A percentile compares a stretch with the other conserved stretches of the same genome.
Evolutionary conservation across 2,797 vertebrate genomes (phyloP).

Genomic region (Staurois parvus): DNA sequence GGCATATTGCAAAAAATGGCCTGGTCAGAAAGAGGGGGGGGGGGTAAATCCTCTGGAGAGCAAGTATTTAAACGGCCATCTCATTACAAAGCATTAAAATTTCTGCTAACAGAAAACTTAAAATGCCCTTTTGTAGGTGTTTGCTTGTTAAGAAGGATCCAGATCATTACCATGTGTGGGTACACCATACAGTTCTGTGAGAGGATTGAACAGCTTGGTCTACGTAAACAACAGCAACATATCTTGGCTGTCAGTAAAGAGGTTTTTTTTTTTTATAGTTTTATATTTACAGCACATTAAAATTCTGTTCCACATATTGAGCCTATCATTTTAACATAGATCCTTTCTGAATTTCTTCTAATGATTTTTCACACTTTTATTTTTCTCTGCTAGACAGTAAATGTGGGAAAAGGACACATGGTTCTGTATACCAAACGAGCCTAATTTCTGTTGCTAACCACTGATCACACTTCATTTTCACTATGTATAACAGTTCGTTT

Average conservation of each 20-base stretch:
- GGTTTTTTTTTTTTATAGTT: not conserved
- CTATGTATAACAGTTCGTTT: conserved; percentile 46
- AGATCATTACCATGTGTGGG: not conserved
- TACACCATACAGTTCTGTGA: not conserved
- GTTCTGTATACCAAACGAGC: conserved; percentile 40
- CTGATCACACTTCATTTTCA: conserved; percentile 58
- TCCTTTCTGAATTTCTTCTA: conserved; percentile 19
- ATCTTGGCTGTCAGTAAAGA: not conserved
- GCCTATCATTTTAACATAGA: conserved; percentile 14
- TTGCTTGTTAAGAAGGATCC: not conserved
- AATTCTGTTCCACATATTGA: conserved; percentile 4
- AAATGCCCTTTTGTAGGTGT: too few species aligned
- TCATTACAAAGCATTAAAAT: too few species aligned
- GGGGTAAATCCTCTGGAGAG: too few species aligned
- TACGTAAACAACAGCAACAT: not conserved
- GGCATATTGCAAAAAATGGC: too few species aligned
- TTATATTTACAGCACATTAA: not conserved
- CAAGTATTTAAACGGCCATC: too few species aligned
- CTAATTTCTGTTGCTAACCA: conserved; percentile 41
- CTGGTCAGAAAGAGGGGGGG: too few species aligned
- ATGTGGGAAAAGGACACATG: conserved; percentile 54
- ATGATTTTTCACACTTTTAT: conserved; percentile 53
- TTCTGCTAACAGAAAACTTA: too few species aligned
- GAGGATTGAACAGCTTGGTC: not conserved
- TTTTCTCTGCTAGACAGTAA: conserved; percentile 48